Percentiles rank a stretch among this genome's conserved stretches.
These are phyloP conservation scores for Copidosoma floridanum DNA, from an alignment of 1,140 invertebrate genomes.

Conservation along the genomic window DNA sequence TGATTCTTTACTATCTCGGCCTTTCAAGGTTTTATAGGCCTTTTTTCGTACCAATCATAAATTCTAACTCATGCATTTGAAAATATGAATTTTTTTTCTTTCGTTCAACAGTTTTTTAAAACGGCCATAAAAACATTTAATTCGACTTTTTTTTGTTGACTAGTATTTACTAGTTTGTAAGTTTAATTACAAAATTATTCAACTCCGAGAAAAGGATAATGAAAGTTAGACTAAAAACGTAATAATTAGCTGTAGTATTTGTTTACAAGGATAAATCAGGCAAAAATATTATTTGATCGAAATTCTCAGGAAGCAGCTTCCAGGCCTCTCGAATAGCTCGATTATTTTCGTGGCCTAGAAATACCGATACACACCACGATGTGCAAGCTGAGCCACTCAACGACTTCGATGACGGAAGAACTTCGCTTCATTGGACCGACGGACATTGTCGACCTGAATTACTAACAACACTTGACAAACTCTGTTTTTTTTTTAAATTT, in stretches of 20 bases:
- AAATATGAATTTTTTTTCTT: too few relatives aligned
- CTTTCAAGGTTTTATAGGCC: not conserved
- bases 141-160: too few relatives aligned
- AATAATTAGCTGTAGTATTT: not conserved
- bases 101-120: too few relatives aligned
- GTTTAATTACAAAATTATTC: too few relatives aligned
- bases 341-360: too few relatives aligned
- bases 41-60: conserved; percentile 18
- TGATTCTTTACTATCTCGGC: conserved; percentile 24
- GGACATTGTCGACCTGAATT: not conserved
- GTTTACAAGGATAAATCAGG: not conserved
- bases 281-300: too few relatives aligned
- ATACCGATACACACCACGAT: too few relatives aligned
- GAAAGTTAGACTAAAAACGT: too few relatives aligned
- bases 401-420: conserved; percentile 41
- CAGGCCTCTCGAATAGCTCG: conserved; percentile 27
- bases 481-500: not conserved
- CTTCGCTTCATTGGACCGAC: not conserved
- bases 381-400: conserved; percentile 50
- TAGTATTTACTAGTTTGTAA: too few relatives aligned
- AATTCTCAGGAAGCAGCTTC: conserved; percentile 8
- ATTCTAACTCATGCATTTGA: not conserved
- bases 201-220: too few relatives aligned
- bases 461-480: not conserved
- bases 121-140: too few relatives aligned